Evolutionary conservation across 30 jellyfish, hydroid and myxozoan species (phyloP).

Genomic region (Catostylus mosaicus): DNA sequence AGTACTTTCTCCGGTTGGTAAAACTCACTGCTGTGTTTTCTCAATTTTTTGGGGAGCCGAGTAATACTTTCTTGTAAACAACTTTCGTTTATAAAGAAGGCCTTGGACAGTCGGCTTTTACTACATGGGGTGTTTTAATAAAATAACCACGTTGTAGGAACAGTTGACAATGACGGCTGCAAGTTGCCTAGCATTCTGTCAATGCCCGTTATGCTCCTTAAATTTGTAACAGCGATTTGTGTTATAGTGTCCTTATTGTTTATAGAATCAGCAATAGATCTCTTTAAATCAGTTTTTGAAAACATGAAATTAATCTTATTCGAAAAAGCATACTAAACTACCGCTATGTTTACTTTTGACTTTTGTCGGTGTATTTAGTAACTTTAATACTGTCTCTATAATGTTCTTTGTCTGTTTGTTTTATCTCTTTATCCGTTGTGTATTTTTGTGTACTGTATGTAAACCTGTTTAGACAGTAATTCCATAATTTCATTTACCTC

Average conservation of each 20-base stretch:
- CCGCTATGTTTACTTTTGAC: slow-evolving; percentile 8
- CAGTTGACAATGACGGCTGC: no score
- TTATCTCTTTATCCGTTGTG: not conserved
- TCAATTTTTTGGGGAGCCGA: no score
- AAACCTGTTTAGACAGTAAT: not conserved
- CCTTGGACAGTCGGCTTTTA: no score
- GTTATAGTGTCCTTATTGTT: not conserved
- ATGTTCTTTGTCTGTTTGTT: not conserved
- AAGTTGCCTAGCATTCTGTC: not conserved
- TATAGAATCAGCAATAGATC: not conserved
- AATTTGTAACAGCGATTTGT: slow-evolving; percentile 8
- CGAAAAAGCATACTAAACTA: not conserved
- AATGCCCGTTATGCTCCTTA: not conserved
- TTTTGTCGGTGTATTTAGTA: not conserved
- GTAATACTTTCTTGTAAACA: no score
- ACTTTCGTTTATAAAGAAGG: no score
- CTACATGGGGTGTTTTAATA: no score
- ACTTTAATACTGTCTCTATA: not conserved
- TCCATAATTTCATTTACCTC: slow-evolving; percentile 4
- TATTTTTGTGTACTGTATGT: not conserved
- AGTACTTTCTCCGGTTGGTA: no score
- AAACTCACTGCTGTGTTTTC: no score
- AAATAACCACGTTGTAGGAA: no score
- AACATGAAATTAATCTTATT: not conserved
- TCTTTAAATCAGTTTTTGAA: not conserved